phyloP scores from a whole-genome alignment of 2,888 invertebrate genomes.

The Ceraclea dissimilis region DNA sequence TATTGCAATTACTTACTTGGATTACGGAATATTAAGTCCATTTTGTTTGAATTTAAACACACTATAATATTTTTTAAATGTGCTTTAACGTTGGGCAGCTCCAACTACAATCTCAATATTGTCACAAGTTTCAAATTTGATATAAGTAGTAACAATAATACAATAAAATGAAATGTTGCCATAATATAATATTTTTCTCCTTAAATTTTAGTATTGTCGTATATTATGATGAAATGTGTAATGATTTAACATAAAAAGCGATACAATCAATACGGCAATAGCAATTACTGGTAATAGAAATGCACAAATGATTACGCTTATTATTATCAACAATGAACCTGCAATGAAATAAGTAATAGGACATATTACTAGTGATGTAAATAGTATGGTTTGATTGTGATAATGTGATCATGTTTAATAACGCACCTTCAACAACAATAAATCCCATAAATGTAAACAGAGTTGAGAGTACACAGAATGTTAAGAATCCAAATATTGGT shows the following conservation, averaged over 20 bases:
- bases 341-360: background rate
- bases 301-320: background rate
- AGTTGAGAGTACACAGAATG: background rate
- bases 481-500: background rate
- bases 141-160: too few species aligned
- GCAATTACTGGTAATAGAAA: background rate
- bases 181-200: too few species aligned
- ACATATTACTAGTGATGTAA: too few species aligned
- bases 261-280: background rate
- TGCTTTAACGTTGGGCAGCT: too few species aligned
- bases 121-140: too few species aligned
- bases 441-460: background rate
- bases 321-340: background rate
- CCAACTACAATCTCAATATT: too few species aligned
- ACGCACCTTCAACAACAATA: slow-evolving; percentile 4
- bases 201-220: too few species aligned
- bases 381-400: too few species aligned
- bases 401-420: too few species aligned
- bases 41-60: background rate
- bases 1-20: slow-evolving; percentile 1
- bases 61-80: too few species aligned
- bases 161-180: too few species aligned
- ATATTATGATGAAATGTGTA: background rate
- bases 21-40: background rate
- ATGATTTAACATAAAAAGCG: background rate